Evolutionary conservation across 2,113 vertebrate species (phyloP), one percentile per base, ranked within the genome.

Genomic region (Caloenas nicobarica): DNA sequence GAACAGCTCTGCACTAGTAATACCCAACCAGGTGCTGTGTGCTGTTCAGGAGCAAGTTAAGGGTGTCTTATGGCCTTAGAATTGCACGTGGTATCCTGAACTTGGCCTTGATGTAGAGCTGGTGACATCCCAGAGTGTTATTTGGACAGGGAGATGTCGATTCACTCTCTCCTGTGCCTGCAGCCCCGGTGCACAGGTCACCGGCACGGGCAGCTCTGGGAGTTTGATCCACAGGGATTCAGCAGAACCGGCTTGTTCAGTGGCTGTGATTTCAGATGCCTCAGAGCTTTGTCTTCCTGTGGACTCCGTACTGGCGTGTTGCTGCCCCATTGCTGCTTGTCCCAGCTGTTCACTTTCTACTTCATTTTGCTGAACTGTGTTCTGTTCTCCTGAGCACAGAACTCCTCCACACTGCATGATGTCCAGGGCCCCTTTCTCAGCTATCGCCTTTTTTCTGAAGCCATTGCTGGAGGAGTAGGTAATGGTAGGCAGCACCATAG

Each of bases 201-300:
- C 42, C 42, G 16, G 15, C 36, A 11, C 4, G 0, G 9, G 4
- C 40, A 51, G 9, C 7, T 34, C 46, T 2, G 5, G 86, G 42
- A 13, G 72, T 64, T 62, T 2, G 1, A 5, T n/a, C 16, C 16
- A 0, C 34, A 34, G 53, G 65, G 48, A 13, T 58, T 25, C 73
- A 42, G 31, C 77, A 93, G 58, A 87, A 31, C 31, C 0, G 2
- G 44, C 33, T 78, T 13, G 5, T 81, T 57, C 40, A 53, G 79
- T 21, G 7, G 31, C 64, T 1, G 1, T 0, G 1, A 5, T 10
- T 81, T 60, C 23, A 21, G 40, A 2, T 15, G 46, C 34, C 38
- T 44, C 12, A 10, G 18, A 21, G 26, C 25, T 61, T 58, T 83
- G 5, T 26, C 46, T 9, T 23, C 46, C 71, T 38, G n/a, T n/a